phyloP scores from a whole-genome alignment of 2,113 vertebrate genomes.

The Herpetotheres cachinnans region DNA sequence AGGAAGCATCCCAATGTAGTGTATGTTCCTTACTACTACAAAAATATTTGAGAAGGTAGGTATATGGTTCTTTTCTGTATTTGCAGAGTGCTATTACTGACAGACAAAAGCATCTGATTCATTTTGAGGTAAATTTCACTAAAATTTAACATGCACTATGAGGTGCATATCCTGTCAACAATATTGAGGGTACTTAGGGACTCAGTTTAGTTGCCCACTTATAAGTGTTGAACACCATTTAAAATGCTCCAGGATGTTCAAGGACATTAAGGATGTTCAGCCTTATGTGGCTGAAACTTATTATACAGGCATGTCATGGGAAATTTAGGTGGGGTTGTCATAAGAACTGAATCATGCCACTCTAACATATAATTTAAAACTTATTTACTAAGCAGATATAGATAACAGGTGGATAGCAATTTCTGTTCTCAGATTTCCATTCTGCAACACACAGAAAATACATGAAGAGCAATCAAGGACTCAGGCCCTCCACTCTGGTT shows the following conservation, averaged over 20 bases:
- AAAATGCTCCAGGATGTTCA: background rate
- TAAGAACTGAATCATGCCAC: background rate
- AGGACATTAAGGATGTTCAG: background rate
- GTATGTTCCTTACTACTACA: background rate
- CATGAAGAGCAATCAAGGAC: background rate
- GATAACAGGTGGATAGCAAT: background rate
- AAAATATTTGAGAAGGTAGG: background rate
- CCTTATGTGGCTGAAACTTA: background rate
- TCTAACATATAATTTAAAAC: background rate
- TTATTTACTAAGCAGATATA: background rate
- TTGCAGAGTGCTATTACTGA: background rate
- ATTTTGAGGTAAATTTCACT: background rate
- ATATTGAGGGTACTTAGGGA: background rate
- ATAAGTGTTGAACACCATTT: background rate
- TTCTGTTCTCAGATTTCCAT: background rate
- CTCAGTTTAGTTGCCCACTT: background rate
- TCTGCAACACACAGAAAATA: background rate
- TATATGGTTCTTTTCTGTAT: background rate
- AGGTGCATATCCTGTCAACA: background rate
- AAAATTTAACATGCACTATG: background rate
- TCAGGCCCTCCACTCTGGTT: background rate
- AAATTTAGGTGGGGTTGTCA: background rate
- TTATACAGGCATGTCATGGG: rapidly evolving
- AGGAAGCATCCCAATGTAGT: background rate
- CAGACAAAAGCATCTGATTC: background rate